Evolutionary conservation across 2,888 invertebrate species (phyloP).

Genomic region (Plagodis dolabraria): DNA sequence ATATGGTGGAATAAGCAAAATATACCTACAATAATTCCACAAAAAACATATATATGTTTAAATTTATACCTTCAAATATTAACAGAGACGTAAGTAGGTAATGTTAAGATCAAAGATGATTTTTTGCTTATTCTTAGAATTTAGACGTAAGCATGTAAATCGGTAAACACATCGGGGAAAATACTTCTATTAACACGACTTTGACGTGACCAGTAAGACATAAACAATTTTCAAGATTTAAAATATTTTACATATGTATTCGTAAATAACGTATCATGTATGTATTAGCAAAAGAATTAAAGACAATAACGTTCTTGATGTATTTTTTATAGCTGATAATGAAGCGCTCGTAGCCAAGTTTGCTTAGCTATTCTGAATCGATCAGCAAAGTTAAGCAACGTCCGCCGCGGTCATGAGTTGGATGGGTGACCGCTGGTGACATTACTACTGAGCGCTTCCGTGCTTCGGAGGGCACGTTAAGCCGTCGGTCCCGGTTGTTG

Average conservation of each 20-base stretch:
- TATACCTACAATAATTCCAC: neutral
- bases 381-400: no score
- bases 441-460: no score
- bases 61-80: slow-evolving; percentile 19
- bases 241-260: neutral
- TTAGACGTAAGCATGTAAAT: slow-evolving; percentile 38
- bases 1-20: no score
- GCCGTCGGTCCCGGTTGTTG: no score
- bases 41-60: slow-evolving; percentile 7
- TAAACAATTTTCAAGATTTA: neutral
- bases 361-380: no score
- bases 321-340: no score
- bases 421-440: no score
- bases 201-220: slow-evolving; percentile 38
- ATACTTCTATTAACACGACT: slow-evolving; percentile 37
- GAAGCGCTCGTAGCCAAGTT: no score
- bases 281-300: neutral
- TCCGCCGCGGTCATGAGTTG: no score
- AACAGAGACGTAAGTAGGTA: slow-evolving; percentile 13
- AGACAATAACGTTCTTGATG: neutral
- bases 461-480: no score
- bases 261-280: neutral
- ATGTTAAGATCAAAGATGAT: slow-evolving; percentile 37
- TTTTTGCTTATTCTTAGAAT: slow-evolving; percentile 37
- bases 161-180: slow-evolving; percentile 44